Percentiles rank a stretch among this genome's conserved stretches.
Evolutionary conservation across 1,140 invertebrate species (phyloP).

Genomic region (Mesaphorura yosii): DNA sequence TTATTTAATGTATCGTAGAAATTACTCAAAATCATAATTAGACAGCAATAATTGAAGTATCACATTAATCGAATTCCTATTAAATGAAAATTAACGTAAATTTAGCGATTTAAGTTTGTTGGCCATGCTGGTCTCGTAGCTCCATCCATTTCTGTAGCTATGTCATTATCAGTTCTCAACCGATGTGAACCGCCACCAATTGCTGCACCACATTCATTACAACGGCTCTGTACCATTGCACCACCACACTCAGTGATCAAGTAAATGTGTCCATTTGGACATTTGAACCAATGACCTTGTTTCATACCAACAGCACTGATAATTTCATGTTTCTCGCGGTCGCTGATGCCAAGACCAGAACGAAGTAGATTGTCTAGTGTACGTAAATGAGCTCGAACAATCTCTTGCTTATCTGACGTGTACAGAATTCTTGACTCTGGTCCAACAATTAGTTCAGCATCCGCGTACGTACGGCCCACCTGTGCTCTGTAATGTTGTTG

Average conservation of each 20-base stretch:
- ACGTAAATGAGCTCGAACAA: conserved; percentile 31
- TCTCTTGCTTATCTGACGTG: not conserved
- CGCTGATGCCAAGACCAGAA: conserved; percentile 34
- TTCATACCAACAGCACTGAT: conserved; percentile 8
- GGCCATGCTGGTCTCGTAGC: conserved; percentile 42
- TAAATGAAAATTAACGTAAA: no score
- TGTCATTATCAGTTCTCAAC: conserved; percentile 41
- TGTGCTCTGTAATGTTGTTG: no score
- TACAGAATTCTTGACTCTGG: no score
- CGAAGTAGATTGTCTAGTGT: conserved; percentile 38
- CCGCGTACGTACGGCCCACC: no score
- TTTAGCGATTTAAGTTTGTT: no score
- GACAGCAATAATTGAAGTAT: no score
- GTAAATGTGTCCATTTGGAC: conserved; percentile 61
- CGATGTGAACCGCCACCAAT: conserved; percentile 52
- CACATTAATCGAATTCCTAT: no score
- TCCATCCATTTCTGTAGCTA: conserved; percentile 50
- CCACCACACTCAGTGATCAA: conserved; percentile 60
- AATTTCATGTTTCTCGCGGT: conserved; percentile 7
- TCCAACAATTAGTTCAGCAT: no score
- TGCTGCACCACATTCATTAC: conserved; percentile 48
- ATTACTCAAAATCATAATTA: no score
- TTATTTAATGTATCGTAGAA: no score
- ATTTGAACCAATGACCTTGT: conserved; percentile 54
- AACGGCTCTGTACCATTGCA: conserved; percentile 45